Base-by-base conservation (phyloP, 1,140 invertebrate species). In the Piezodorus guildinii region DNA sequence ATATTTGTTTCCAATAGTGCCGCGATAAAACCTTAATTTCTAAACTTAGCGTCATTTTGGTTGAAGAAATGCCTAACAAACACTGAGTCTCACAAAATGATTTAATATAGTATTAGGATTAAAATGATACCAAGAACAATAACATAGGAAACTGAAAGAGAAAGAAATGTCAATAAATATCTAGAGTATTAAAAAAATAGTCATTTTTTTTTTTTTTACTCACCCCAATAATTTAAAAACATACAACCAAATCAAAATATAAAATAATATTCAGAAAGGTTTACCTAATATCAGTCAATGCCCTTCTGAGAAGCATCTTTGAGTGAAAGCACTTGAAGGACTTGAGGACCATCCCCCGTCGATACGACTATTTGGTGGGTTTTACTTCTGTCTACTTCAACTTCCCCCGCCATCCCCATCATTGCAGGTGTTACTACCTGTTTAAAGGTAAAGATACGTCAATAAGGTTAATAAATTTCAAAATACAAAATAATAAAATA, bases 271-370 rank as follows among this genome's bases (percentile, higher is more conserved):
- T 49, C 4, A 17, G 17, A 21, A 6, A 5, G 5, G 2, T 21
- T 10, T 56, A 56, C 52, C 52, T 56, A 23, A 23, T 56, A 56
- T 56, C 52, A 56, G 52, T 56, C 52, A 25, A 56, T 56, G 52
- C 52, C 52, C 15, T 56, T 56, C 52, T 56, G 52, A 23, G 52
- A 56, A 23, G 52, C 17, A 23, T 56, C 52, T 25, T 56, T 56
- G 1, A 56, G 52, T 23, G 52, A 56, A 15, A 56, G 17, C 10
- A 56, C 52, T 25, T 56, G 52, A 56, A 56, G 52, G 52, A 56
- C 52, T 25, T 56, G 52, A 16, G 52, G 52, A 2, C 52, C 52
- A 25, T 56, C 52, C 3, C 52, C 52, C 10, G 52, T 56, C 52
- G 52, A 56, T 15, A 56, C 52, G 15, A 56, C 52, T 23, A 56